phyloP scores from a whole-genome alignment of 2,113 vertebrate species.

The Aramus guarauna region DNA sequence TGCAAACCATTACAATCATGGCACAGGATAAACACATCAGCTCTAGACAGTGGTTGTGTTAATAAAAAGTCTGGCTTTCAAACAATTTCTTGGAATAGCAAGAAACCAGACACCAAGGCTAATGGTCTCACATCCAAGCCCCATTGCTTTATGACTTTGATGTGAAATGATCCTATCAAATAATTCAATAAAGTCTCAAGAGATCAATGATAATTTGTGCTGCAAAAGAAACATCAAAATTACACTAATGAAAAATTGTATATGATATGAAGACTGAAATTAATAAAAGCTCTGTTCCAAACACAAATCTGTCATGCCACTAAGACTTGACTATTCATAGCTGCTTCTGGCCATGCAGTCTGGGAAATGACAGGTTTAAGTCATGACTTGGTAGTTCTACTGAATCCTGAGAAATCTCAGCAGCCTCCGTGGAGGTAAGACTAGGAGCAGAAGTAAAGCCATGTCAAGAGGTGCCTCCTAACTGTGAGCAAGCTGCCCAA shows the following conservation, averaged over 20 bases:
- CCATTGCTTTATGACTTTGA: not conserved
- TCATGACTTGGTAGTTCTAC: not conserved
- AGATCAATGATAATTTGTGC: not conserved
- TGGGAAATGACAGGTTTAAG: not conserved
- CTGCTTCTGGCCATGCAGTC: not conserved
- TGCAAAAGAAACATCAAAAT: not conserved
- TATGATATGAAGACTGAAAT: not conserved
- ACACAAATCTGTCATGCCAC: not conserved
- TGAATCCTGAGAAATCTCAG: not conserved
- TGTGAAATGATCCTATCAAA: not conserved
- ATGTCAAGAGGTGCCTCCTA: not conserved
- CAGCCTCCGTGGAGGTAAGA: not conserved
- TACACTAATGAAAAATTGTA: not conserved
- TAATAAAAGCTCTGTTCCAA: not conserved
- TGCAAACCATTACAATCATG: not conserved
- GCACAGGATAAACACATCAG: not conserved
- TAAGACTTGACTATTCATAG: not conserved
- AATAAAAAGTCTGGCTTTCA: not conserved
- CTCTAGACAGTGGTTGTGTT: not conserved
- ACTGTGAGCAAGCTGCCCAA: not conserved
- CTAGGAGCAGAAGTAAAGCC: not conserved
- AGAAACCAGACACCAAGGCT: not conserved
- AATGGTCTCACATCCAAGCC: not conserved
- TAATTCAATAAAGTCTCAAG: not conserved
- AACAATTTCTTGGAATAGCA: not conserved